Percentiles rank a stretch among this genome's conserved stretches.
Conservation (phyloP, 1,140 invertebrate genomes). For the Eurosta solidaginis region DNA sequence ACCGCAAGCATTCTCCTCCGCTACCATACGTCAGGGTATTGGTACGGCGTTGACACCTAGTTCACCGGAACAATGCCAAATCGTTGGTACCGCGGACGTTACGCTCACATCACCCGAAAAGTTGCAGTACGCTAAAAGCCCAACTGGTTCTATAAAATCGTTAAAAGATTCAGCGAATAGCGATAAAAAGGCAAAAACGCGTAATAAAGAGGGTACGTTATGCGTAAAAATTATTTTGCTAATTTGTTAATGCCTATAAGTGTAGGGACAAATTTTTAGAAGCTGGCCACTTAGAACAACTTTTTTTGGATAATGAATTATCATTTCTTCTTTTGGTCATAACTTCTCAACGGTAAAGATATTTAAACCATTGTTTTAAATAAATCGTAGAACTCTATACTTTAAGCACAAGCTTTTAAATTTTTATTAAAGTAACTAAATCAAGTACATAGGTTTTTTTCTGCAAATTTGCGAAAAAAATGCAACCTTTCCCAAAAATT, state of each 20-base stretch:
- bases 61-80: slow-evolving; percentile 55
- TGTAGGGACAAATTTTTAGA: too few relatives aligned
- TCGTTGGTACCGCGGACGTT: slow-evolving; percentile 47
- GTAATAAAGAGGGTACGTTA: slow-evolving; percentile 57
- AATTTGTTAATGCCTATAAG: background rate
- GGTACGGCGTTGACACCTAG: slow-evolving; percentile 53
- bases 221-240: background rate
- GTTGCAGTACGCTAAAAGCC: slow-evolving; percentile 53
- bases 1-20: slow-evolving; percentile 50
- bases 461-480: too few relatives aligned
- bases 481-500: too few relatives aligned
- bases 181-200: slow-evolving; percentile 55
- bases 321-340: too few relatives aligned
- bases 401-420: too few relatives aligned
- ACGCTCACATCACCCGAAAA: slow-evolving; percentile 52
- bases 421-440: too few relatives aligned
- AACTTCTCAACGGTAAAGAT: too few relatives aligned
- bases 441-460: too few relatives aligned
- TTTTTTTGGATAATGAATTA: too few relatives aligned
- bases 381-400: too few relatives aligned
- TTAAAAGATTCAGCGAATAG: slow-evolving; percentile 53
- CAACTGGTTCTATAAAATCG: slow-evolving; percentile 56
- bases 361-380: too few relatives aligned
- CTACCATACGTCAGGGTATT: slow-evolving; percentile 56
- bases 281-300: too few relatives aligned